Percentiles rank a stretch among this genome's conserved stretches.
Conservation (phyloP, 2,888 invertebrate genomes). For the Agrypnus murinus region DNA sequence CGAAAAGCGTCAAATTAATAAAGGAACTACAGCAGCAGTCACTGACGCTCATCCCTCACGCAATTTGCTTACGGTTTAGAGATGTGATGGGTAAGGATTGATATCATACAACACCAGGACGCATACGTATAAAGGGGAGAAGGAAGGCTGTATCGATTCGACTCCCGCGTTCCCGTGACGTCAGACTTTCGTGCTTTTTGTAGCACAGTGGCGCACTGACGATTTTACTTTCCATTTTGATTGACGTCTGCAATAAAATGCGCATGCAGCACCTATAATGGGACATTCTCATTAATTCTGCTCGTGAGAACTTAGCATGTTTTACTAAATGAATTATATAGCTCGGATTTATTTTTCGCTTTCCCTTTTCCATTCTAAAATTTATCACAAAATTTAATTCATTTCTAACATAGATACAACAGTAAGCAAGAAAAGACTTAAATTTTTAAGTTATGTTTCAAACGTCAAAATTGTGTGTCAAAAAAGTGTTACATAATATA, state of each 20-base stretch:
- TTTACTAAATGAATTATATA: too few species aligned
- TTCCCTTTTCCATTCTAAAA: too few species aligned
- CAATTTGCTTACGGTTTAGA: slow-evolving; percentile 50
- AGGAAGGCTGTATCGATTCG: slow-evolving; percentile 60
- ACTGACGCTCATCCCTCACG: neutral
- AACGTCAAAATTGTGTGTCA: too few species aligned
- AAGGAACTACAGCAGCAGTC: neutral
- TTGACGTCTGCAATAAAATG: slow-evolving; percentile 27
- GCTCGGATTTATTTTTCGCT: too few species aligned
- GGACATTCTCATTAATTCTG: neutral
- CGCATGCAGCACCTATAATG: neutral
- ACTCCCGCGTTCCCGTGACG: slow-evolving; percentile 59
- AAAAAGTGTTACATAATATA: too few species aligned
- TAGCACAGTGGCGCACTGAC: slow-evolving; percentile 52
- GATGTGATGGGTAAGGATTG: slow-evolving; percentile 47
- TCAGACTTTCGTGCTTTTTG: slow-evolving; percentile 54
- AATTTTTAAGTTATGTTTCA: too few species aligned
- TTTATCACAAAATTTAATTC: too few species aligned
- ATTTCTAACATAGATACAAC: too few species aligned
- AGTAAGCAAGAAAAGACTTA: too few species aligned
- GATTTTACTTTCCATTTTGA: slow-evolving; percentile 44
- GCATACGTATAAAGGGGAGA: slow-evolving; percentile 49
- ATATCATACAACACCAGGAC: slow-evolving; percentile 44
- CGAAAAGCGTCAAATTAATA: slow-evolving; percentile 14
- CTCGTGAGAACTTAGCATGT: too few species aligned